A percentile compares a stretch with the other conserved stretches of the same genome.
These are phyloP conservation scores for Dreissena polymorpha DNA, from an alignment of 1,140 invertebrate genomes.

Conservation along the genomic window DNA sequence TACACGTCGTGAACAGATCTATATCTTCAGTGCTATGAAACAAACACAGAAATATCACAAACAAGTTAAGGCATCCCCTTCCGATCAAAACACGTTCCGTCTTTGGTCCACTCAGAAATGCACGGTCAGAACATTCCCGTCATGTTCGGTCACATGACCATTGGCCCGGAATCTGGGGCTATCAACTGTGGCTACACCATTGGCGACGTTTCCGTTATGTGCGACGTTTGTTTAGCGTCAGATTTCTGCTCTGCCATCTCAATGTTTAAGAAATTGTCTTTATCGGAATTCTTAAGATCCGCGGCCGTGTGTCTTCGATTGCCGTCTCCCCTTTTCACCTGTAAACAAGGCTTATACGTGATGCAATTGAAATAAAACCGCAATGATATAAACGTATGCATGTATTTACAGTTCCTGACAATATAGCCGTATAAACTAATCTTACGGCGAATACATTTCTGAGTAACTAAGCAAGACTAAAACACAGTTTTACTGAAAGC, in stretches of 20 bases:
- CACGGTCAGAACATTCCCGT: too few relatives aligned
- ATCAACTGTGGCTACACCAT: too few relatives aligned
- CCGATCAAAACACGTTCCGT: too few relatives aligned
- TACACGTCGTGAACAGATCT: too few relatives aligned
- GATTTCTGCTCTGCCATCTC: slow-evolving; percentile 11
- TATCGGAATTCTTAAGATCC: slow-evolving; percentile 12
- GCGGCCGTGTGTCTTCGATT: slow-evolving; percentile 37
- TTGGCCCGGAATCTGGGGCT: too few relatives aligned
- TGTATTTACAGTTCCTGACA: not conserved
- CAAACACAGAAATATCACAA: too few relatives aligned
- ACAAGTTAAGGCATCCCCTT: too few relatives aligned
- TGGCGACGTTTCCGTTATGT: too few relatives aligned
- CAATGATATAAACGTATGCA: not conserved
- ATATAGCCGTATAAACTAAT: not conserved
- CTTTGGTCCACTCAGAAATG: too few relatives aligned
- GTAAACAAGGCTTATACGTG: not conserved
- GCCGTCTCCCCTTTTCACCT: slow-evolving; percentile 10
- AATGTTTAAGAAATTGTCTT: slow-evolving; percentile 34
- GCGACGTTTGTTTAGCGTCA: not conserved
- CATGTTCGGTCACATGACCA: too few relatives aligned
- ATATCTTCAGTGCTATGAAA: too few relatives aligned
- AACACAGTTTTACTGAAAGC: not conserved
- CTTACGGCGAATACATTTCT: not conserved
- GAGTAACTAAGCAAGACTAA: not conserved
- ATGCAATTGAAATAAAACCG: not conserved